A percentile compares a stretch with the other conserved stretches of the same genome.
phyloP scores from a whole-genome alignment of 35 echinoderm and acorn worm genomes.

The Strongylocentrotus purpuratus region DNA sequence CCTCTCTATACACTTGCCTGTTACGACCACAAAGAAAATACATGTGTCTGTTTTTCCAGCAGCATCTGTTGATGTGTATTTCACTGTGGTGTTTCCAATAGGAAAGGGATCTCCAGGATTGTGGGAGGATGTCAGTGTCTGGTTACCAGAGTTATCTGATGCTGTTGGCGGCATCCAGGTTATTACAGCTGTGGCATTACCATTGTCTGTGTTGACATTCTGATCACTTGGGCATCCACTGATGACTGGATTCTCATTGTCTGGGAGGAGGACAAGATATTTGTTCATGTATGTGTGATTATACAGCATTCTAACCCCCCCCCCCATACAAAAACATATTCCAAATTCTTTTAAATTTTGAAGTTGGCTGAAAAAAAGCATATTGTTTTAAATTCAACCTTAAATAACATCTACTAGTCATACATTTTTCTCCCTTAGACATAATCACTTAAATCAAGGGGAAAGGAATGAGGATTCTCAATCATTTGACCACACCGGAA shows the following conservation, averaged over 20 bases:
- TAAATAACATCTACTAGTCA: too few species aligned
- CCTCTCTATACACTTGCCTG: conserved; percentile 2
- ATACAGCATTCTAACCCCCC: too few species aligned
- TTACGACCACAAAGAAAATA: conserved; percentile 55
- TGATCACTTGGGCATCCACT: neutral
- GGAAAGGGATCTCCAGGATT: conserved; percentile 54
- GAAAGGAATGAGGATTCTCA: too few species aligned
- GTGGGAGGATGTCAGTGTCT: conserved; percentile 10
- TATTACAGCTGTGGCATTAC: conserved; percentile 19
- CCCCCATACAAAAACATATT: too few species aligned
- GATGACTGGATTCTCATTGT: conserved; percentile 30
- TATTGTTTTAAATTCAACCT: too few species aligned
- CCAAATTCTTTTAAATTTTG: too few species aligned
- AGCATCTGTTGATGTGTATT: conserved; percentile 60
- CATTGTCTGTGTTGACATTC: neutral
- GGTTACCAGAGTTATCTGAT: conserved; percentile 44
- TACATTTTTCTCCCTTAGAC: too few species aligned
- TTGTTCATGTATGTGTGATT: too few species aligned
- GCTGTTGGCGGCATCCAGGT: conserved; percentile 62
- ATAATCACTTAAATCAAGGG: too few species aligned
- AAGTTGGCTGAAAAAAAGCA: too few species aligned
- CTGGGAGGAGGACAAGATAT: neutral
- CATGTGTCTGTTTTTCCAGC: conserved; percentile 37
- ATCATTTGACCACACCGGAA: too few species aligned
- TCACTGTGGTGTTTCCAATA: conserved; percentile 56